Percentiles rank a stretch among this genome's conserved stretches.
These are phyloP conservation scores for Prochilodus magdalenae DNA, from an alignment of 2,113 vertebrate species.

Conservation along the genomic window DNA sequence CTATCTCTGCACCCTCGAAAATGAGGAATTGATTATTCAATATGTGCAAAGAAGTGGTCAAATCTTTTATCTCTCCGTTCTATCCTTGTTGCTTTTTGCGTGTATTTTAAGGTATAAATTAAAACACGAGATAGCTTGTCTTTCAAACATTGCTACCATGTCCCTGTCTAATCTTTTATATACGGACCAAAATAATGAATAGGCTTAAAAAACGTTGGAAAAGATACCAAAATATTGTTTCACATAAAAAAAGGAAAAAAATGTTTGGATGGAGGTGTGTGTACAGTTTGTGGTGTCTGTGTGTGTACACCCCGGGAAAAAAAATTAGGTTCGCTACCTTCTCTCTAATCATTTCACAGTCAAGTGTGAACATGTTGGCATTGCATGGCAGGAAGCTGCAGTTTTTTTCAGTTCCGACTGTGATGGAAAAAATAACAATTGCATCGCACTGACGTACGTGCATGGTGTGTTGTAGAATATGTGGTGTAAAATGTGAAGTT, in stretches of 20 bases:
- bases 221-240: no score
- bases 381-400: slow-evolving; percentile 46
- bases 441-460: slow-evolving; percentile 21
- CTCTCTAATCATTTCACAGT: slow-evolving; percentile 28
- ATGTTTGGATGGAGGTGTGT: background rate
- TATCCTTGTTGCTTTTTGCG: slow-evolving; percentile 16
- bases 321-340: slow-evolving; percentile 10
- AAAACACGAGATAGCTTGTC: background rate
- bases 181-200: no score
- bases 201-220: no score
- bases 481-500: slow-evolving; percentile 33
- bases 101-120: slow-evolving; percentile 20
- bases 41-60: slow-evolving; percentile 5
- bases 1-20: slow-evolving; percentile 11
- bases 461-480: slow-evolving; percentile 30
- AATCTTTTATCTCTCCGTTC: slow-evolving; percentile 3
- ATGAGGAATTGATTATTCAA: slow-evolving; percentile 14
- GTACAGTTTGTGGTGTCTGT: background rate
- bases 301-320: background rate
- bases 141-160: no score
- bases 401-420: slow-evolving; percentile 55
- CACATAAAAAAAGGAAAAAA: background rate
- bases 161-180: no score
- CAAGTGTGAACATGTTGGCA: slow-evolving; percentile 33
- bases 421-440: slow-evolving; percentile 58